Conservation (phyloP, 2,888 invertebrate species). For the Syrista parreyssii region DNA sequence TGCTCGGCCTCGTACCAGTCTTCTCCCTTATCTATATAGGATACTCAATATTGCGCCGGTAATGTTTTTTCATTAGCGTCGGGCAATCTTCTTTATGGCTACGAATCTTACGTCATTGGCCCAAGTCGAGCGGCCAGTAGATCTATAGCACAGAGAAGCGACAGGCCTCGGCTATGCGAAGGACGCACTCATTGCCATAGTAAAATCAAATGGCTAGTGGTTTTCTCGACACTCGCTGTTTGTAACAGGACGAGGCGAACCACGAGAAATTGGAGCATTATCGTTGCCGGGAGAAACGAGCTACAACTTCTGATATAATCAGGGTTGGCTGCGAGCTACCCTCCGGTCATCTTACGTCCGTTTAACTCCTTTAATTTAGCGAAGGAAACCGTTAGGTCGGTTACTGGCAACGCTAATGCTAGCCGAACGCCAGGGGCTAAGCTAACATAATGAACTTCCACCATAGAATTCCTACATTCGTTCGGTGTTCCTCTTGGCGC, state of each 20-base stretch:
- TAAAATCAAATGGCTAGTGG: neutral
- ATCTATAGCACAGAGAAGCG: neutral
- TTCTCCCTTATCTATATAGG: conserved; percentile 5
- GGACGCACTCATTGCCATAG: neutral
- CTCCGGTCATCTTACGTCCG: conserved; percentile 55
- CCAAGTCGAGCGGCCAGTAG: conserved; percentile 11
- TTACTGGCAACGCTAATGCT: conserved; percentile 58
- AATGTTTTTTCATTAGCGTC: conserved; percentile 62
- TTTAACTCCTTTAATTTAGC: conserved; percentile 62
- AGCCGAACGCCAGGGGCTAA: conserved; percentile 49
- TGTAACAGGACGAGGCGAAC: neutral
- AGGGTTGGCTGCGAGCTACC: conserved; percentile 34
- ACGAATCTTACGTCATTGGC: conserved; percentile 56
- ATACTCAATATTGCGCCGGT: conserved; percentile 56
- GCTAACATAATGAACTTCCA: conserved; percentile 64
- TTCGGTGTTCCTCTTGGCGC: neutral
- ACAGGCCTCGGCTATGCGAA: neutral
- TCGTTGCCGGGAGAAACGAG: conserved; percentile 12
- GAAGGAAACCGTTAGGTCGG: conserved; percentile 57
- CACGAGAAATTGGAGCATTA: neutral
- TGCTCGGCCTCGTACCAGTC: neutral
- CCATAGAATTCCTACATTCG: conserved; percentile 7
- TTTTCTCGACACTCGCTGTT: neutral
- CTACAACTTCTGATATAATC: conserved; percentile 52
- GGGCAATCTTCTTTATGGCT: conserved; percentile 62